Percentiles rank a stretch among this genome's conserved stretches.
Evolutionary conservation across 2,797 vertebrate genomes (phyloP).

Genomic region (Lutjanus argentimaculatus): DNA sequence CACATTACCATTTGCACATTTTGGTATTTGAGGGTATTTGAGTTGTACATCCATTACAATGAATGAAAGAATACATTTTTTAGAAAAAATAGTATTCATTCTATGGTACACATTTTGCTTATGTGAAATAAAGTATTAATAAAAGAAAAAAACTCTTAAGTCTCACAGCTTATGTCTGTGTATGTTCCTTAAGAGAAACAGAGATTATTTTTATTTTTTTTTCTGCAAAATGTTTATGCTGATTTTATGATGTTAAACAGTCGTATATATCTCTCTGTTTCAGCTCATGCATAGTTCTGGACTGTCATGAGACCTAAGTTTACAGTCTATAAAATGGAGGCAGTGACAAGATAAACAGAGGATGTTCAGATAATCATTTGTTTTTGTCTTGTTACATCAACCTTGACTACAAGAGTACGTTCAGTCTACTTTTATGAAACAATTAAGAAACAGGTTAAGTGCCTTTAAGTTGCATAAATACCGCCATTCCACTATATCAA

Average conservation of each 20-base stretch:
- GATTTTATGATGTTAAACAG: constrained; percentile 7
- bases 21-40: constrained; percentile 29
- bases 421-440: no score
- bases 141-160: background rate
- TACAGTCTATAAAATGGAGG: constrained; percentile 1
- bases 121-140: constrained; percentile 54
- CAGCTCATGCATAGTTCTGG: background rate
- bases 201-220: background rate
- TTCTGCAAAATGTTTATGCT: background rate
- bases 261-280: background rate
- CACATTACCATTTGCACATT: constrained; percentile 43
- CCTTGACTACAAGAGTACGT: background rate
- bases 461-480: no score
- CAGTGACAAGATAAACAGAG: constrained; percentile 13
- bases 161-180: background rate
- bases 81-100: constrained; percentile 9
- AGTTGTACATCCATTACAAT: constrained; percentile 3
- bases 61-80: constrained; percentile 28
- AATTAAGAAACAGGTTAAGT: no score
- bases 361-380: constrained; percentile 12
- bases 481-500: no score
- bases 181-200: background rate
- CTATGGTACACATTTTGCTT: constrained; percentile 42
- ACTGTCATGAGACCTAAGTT: background rate
- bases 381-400: constrained; percentile 18